Base-by-base conservation (phyloP, 2,797 vertebrate genomes). In the Galagoides demidoff region DNA sequence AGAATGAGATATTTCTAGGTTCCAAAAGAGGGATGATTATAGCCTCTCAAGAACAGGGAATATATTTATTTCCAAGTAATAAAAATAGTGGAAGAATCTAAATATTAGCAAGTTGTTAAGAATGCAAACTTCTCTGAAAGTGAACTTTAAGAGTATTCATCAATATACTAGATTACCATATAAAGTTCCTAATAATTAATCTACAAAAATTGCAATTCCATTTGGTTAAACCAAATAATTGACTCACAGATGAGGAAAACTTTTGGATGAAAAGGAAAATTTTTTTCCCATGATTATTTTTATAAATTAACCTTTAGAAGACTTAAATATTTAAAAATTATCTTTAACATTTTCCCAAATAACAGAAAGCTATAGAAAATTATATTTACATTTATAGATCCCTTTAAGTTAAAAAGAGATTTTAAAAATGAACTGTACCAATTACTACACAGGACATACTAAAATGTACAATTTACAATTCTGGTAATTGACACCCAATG, bases 101-200 rank as follows among this genome's bases (percentile, higher is more conserved):
- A 92, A 19, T 68, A 78, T 59, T 43, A 22, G 12, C 68, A 87
- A 70, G 55, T 13, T 86, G 22, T 70, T 66, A 45, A 84, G 52
- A 93, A 61, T n/a, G 17, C 2, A 82, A 82, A 66, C 19, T 85
- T 89, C 49, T 63, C 31, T 59, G 39, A 88, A 85, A 84, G 63
- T 93, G 17, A 89, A 49, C 57, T 61, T 34, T 79, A 93, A 63
- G 16, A 57, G 14, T 43, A 70, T 63, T 64, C 88, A 79, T 55
- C 27, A 57, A 49, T 66, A 52, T 39, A 74, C 37, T 94, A 87
- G 5, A 25, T 76, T 82, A 34, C 8, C 14, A 14, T 49, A 57
- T 89, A 78, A 79, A 90, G 64, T 81, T 66, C 25, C 22, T 93
- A 23, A 49, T 76, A 81, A 85, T 64, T 91, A 37, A 86, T 31